phyloP scores from a whole-genome alignment of 2,888 invertebrate genomes.

The Microplitis deprimator region DNA sequence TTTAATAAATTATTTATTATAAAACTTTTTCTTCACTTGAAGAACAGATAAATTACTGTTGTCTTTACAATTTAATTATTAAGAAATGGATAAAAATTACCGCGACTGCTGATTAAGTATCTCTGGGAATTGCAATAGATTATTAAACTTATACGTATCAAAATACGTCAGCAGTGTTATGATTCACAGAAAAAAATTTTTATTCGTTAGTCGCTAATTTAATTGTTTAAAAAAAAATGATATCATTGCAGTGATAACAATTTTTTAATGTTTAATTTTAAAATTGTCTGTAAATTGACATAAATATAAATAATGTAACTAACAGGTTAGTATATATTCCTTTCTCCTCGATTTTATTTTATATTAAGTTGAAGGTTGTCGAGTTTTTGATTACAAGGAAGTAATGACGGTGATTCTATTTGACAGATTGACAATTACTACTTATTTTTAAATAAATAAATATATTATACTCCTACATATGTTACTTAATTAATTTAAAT shows the following conservation, averaged over 20 bases:
- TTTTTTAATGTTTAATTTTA: not conserved
- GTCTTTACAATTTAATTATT: not conserved
- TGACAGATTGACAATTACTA: not conserved
- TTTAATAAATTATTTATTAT: not conserved
- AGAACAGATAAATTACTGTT: constrained; percentile 3
- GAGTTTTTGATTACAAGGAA: constrained; percentile 49
- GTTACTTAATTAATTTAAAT: not conserved
- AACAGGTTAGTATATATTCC: constrained; percentile 34
- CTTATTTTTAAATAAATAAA: not conserved
- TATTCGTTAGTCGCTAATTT: too few relatives aligned
- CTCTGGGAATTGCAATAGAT: not conserved
- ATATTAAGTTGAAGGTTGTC: constrained; percentile 45
- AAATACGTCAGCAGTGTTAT: not conserved
- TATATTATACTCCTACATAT: not conserved
- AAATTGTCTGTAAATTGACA: not conserved
- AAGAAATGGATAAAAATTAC: constrained; percentile 19
- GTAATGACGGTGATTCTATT: constrained; percentile 27
- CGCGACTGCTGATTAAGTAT: not conserved
- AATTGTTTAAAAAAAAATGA: not conserved
- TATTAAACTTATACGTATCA: not conserved
- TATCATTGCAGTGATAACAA: not conserved
- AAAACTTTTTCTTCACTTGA: constrained; percentile 2
- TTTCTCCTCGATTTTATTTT: constrained; percentile 43
- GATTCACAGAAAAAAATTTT: not conserved
- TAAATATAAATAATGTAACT: not conserved